These are phyloP conservation scores for Drosophila vallismaia DNA, from an alignment of 2,888 invertebrate genomes.

Conservation along the genomic window DNA sequence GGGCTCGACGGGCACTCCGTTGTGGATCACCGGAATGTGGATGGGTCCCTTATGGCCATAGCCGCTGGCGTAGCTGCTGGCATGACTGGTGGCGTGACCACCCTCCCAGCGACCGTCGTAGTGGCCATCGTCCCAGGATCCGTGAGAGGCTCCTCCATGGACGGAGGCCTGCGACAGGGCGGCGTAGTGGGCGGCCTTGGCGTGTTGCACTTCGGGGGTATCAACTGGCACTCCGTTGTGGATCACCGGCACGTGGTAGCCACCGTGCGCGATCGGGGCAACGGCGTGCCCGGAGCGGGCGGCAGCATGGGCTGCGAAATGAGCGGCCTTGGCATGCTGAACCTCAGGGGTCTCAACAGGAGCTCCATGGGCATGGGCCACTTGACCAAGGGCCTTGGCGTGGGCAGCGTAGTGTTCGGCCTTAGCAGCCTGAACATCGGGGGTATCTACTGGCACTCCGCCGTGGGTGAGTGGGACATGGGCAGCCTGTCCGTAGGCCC, in stretches of 20 bases:
- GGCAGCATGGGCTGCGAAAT: slow-evolving; percentile 83
- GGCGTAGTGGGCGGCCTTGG: slow-evolving; percentile 83
- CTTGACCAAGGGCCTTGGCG: slow-evolving; percentile 81
- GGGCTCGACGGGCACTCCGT: slow-evolving; percentile 85
- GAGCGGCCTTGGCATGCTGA: slow-evolving; percentile 82
- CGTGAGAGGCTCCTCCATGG: slow-evolving; percentile 59
- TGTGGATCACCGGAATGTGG: slow-evolving; percentile 84
- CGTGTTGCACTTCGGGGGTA: slow-evolving; percentile 85
- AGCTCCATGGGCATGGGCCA: slow-evolving; percentile 77
- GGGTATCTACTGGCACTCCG: slow-evolving; percentile 85
- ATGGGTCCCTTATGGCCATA: slow-evolving; percentile 82
- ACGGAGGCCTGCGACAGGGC: slow-evolving; percentile 81
- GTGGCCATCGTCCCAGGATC: slow-evolving; percentile 72
- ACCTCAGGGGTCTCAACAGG: slow-evolving; percentile 85
- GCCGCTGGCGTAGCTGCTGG: slow-evolving; percentile 67
- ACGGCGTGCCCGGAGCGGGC: slow-evolving; percentile 79
- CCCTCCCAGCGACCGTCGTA: slow-evolving; percentile 76
- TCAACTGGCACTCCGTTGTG: slow-evolving; percentile 85
- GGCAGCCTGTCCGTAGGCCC: slow-evolving; percentile 76
- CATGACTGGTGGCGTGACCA: slow-evolving; percentile 55
- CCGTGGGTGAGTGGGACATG: slow-evolving; percentile 83
- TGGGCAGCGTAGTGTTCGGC: slow-evolving; percentile 84
- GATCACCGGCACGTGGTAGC: slow-evolving; percentile 83
- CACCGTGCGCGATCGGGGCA: slow-evolving; percentile 68
- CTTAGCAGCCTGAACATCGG: slow-evolving; percentile 85